Evolutionary conservation across 2,113 vertebrate species (phyloP), one percentile per base, ranked within the genome.

Genomic region (Myrmecobius fasciatus): DNA sequence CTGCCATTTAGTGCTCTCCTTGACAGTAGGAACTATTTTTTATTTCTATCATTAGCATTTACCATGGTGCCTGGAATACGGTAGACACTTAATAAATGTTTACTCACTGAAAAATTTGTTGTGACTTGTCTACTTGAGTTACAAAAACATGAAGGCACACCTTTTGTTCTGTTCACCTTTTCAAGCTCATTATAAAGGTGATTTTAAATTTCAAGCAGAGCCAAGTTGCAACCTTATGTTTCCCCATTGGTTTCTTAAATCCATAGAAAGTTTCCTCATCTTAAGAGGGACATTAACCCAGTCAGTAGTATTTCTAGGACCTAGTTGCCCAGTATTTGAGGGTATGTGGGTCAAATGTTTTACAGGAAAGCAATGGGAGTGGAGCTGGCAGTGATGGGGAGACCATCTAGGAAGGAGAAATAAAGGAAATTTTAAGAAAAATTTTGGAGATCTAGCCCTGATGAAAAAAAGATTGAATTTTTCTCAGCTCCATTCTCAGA

Each of bases 401-500:
- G n/a, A 43, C 5, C 43, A 83, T n/a, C 43, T 43, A 83, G 67
- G n/a, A 83, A 83, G 36, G n/a, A 83, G 17, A 6, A 43, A 43
- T 43, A 43, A 83, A 83, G n/a, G 36, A 83, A 83, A 83, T 8
- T 83, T 17, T 43, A 43, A n/a, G n/a, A 83, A 43, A 67, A 56
- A 24, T 7, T 83, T 83, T 83, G 67, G 24, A 83, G 67, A 83
- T 43, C 36, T n/a, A 83, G 67, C n/a, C 43, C 5, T 43, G 20
- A 20, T 43, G n/a, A n/a, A 83, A 83, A 43, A 24, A n/a, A 7
- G 7, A 43, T 83, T 93, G 52, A 11, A 20, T 46, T 96, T 97
- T 97, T 96, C n/a, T 83, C 43, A 95, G 53, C 56, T 96, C 94
- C 89, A 52, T 54, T 43, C 95, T 97, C 96, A 89, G 53, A 31